Base-by-base conservation (phyloP, 2,113 vertebrate genomes). In the Strix aluco region DNA sequence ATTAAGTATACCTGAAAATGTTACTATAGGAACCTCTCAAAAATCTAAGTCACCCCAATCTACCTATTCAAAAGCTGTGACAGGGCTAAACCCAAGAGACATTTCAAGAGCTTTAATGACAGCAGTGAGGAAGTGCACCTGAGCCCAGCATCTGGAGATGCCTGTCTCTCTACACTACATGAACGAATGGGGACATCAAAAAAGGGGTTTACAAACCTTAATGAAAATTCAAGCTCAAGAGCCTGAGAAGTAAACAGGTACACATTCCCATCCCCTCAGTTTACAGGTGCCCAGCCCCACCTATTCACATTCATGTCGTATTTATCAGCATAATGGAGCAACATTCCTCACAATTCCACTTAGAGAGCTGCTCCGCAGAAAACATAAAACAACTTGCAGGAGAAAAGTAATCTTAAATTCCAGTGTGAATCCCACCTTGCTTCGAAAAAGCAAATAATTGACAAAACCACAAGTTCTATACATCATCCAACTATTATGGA, bases 131-230 rank as follows among this genome's bases (percentile, higher is more conserved):
- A 71, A 55, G 10, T 17, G 1, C 10, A 52, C 3, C 22, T 25
- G 12, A 70, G 27, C 22, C 6, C 27, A 85, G 18, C 12, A 59
- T 5, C 15, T 63, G 20, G 16, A 55, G 3, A 87, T 9, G 9
- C 8, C n/a, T 30, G 13, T 17, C 13, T 17, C 13, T 72, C 57
- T 0, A 1, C 5, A 19, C 19, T 22, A 42, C 6, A 4, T 10
- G 4, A 59, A 34, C 4, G 9, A 63, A 5, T 18, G 2, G 2
- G 6, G 9, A 5, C 29, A 14, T 20, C 5, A 19, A 23, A 22
- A 47, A 25, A 21, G 1, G 2, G 2, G 7, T 34, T 34, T 58
- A 74, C 4, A 66, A 84, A 55, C 7, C 0, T 3, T 1, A 46
- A 51, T 3, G 1, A 44, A 71, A 81, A 70, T 13, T 73, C 2